Base-by-base conservation (phyloP, 2,797 vertebrate genomes). In the Crenichthys baileyi region DNA sequence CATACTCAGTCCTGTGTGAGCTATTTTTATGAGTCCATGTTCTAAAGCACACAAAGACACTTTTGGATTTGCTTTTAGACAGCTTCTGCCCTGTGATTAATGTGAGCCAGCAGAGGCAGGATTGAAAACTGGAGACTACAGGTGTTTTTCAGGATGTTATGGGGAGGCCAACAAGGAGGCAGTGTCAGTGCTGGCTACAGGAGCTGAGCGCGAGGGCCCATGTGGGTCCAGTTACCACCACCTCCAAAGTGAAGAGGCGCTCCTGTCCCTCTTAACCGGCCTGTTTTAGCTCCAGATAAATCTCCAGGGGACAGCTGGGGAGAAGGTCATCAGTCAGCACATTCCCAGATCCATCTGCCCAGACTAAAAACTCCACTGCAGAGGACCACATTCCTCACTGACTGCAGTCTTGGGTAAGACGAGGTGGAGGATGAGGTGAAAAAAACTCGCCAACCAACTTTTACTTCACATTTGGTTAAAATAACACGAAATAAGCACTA, bases 221-320 rank as follows among this genome's bases (percentile, higher is more conserved):
- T 70, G 41, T 76, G 85, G 92, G 83, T 94, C 91, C 80, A 88
- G 92, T 95, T 94, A 94, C 93, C 55, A 18, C 58, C 73, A 77
- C 80, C 77, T 44, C 60, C 83, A 73, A 61, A 82, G 83, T 73
- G 82, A 85, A 86, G 81, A 89, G 88, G 75, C 31, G 26, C 88
- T 88, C 71, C 86, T 83, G 84, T 84, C 85, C 88, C 85, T 79
- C 73, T 73, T 20, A 74, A 60, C 80, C 83, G 46, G 93, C 92
- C 92, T 72, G 90, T 94, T 95, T 93, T 94, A 95, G 94, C 92
- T 90, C 85, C 87, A 91, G 91, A 94, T 94, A 94, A 93, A 94
- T 94, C 93, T 94, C 79, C 8, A 83, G 79, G 80, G 84, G 92
- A 94, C 94, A 95, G 93, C 94, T 95, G 94, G 77, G 83, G 65